Conservation (phyloP, 64 coral and sea anemone species). For the Stichodactyla mertensii region DNA sequence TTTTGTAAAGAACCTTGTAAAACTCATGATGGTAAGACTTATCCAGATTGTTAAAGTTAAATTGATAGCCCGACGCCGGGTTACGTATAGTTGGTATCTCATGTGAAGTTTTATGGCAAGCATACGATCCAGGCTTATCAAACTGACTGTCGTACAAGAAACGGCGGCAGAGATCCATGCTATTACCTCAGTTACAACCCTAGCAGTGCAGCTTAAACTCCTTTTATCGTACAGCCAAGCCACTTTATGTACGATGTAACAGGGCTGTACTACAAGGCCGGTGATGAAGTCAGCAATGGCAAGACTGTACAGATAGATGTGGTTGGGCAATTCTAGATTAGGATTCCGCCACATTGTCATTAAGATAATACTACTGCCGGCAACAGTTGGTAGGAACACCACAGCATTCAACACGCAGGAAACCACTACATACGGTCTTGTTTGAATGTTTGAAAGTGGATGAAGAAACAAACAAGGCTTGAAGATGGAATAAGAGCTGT, state of each 20-base stretch:
- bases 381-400: background rate
- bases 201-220: background rate
- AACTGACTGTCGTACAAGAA: conserved; percentile 7
- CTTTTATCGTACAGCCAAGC: conserved; percentile 7
- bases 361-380: conserved; percentile 26
- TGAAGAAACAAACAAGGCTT: background rate
- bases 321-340: conserved; percentile 29
- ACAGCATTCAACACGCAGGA: conserved; percentile 16
- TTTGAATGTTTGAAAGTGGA: background rate
- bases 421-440: background rate
- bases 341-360: conserved; percentile 27
- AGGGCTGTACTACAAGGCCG: conserved; percentile 44
- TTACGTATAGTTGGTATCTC: conserved; percentile 21
- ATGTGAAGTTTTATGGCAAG: conserved; percentile 34
- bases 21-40: background rate
- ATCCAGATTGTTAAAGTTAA: background rate
- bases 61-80: background rate
- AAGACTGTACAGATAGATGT: conserved; percentile 31
- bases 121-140: conserved; percentile 29
- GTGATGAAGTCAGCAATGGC: conserved; percentile 38
- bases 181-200: conserved; percentile 25
- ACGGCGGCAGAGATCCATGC: conserved; percentile 48
- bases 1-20: conserved; percentile 4
- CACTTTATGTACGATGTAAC: conserved; percentile 25
- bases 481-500: background rate